phyloP scores from a whole-genome alignment of 1,140 invertebrate genomes.

The Penaeus japonicus region DNA sequence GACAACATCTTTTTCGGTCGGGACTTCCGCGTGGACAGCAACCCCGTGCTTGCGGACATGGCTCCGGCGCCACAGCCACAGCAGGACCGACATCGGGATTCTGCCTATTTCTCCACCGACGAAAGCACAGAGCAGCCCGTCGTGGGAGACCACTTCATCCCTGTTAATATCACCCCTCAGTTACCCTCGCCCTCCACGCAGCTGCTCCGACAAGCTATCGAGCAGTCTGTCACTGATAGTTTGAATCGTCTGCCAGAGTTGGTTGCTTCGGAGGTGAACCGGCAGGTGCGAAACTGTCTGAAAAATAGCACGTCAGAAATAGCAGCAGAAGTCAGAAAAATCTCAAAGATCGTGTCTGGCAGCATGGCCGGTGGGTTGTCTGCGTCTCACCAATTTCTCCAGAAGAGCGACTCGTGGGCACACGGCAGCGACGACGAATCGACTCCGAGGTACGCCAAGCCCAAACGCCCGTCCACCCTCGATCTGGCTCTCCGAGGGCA shows the following conservation, averaged over 20 bases:
- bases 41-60: background rate
- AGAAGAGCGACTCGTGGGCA: background rate
- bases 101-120: slow-evolving; percentile 45
- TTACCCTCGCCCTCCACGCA: background rate
- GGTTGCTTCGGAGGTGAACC: slow-evolving; percentile 32
- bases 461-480: slow-evolving; percentile 30
- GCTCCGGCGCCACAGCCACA: no score
- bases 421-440: background rate
- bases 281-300: slow-evolving; percentile 35
- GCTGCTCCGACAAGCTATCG: slow-evolving; percentile 29
- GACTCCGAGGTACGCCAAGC: background rate
- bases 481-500: slow-evolving; percentile 4
- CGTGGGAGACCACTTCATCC: background rate
- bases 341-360: background rate
- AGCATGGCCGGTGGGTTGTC: background rate
- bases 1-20: slow-evolving; percentile 42
- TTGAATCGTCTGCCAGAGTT: slow-evolving; percentile 36
- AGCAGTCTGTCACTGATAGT: slow-evolving; percentile 31
- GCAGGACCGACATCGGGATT: slow-evolving; percentile 32
- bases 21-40: slow-evolving; percentile 10
- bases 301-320: slow-evolving; percentile 19
- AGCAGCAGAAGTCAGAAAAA: slow-evolving; percentile 16
- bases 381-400: background rate
- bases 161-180: background rate
- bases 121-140: slow-evolving; percentile 23